Base-by-base conservation (phyloP, 2,797 vertebrate genomes). In the Discoglossus pictus region DNA sequence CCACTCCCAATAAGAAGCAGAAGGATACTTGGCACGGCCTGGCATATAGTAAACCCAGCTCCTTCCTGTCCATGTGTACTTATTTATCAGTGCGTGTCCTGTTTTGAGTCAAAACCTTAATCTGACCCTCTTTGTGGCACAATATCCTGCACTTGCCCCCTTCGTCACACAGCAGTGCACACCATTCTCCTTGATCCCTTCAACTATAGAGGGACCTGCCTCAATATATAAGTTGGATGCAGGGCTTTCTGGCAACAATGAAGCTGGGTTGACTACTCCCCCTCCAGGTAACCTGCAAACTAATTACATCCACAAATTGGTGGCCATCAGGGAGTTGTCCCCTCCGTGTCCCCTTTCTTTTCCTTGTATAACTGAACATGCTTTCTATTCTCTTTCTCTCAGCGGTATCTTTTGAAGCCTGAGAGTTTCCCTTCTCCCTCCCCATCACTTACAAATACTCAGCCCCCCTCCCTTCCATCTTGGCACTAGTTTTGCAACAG, bases 331-430 rank as follows among this genome's bases (percentile, higher is more conserved):
- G 39, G 56, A 68, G 56, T 59, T 25, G 12, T 24, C 24, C 48
- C 25, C 25, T 5, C 10, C 11, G 27, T 44, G 20, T 23, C 20
- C 38, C 46, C 46, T 68, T 8, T 61, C 36, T 60, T 13, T 61
- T 39, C 15, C 27, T 20, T 53, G 24, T 61, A 52, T 44, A 53
- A 51, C 58, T 55, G 48, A 67, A 46, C 17, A 42, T 65, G 62
- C 44, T 43, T 52, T 61, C 47, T 44, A 50, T 54, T 68, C 55
- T 52, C 46, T 23, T 61, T 44, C 44, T 46, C 16, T 25, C 15
- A 20, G 51, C 68, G 68, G 68, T 56, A 71, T 50, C 61, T 35
- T 71, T 71, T 71, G 61, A 71, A 71, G 68, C 47, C 24, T 43
- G 24, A 48, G 44, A 8, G 53, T 17, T 53, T 12, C 53, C 68